phyloP scores from a whole-genome alignment of 1,140 invertebrate species.

The Drosophila ananassae region DNA sequence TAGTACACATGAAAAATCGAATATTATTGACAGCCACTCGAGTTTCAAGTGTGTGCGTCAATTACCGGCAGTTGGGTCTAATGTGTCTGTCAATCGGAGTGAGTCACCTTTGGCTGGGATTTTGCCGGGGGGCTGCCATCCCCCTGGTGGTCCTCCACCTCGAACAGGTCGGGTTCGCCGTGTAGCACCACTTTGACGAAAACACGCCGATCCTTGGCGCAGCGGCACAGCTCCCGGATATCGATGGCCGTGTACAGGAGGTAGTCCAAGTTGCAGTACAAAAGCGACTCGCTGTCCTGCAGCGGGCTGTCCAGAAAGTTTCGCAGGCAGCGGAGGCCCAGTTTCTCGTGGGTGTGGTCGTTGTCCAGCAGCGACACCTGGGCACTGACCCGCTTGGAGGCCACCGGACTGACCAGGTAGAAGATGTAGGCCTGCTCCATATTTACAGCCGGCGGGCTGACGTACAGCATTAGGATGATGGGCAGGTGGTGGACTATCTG shows the following conservation, averaged over 20 bases:
- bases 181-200: slow-evolving; percentile 37
- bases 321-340: slow-evolving; percentile 32
- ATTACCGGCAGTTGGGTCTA: slow-evolving; percentile 39
- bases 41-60: slow-evolving; percentile 61
- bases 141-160: not conserved
- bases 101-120: slow-evolving; percentile 29
- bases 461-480: slow-evolving; percentile 41
- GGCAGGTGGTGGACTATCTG: slow-evolving; percentile 55
- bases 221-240: slow-evolving; percentile 19
- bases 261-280: slow-evolving; percentile 44
- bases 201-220: slow-evolving; percentile 9
- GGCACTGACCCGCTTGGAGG: slow-evolving; percentile 28
- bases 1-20: slow-evolving; percentile 28
- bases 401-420: slow-evolving; percentile 44
- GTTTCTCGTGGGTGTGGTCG: slow-evolving; percentile 13
- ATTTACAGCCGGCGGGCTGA: slow-evolving; percentile 19
- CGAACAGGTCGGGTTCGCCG: slow-evolving; percentile 35
- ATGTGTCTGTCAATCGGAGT: slow-evolving; percentile 43
- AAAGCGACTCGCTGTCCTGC: slow-evolving; percentile 26
- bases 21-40: slow-evolving; percentile 76
- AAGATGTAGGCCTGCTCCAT: slow-evolving; percentile 39
- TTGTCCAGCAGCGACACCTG: slow-evolving; percentile 34
- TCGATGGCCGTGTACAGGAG: slow-evolving; percentile 41
- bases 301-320: slow-evolving; percentile 2
- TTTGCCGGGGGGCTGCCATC: not conserved